A percentile compares a stretch with the other conserved stretches of the same genome.
These are phyloP conservation scores for fruit fly (Drosophila melanogaster) DNA, from an alignment of 1,140 invertebrate species.

Conservation along the genomic window Release_6_plus_ISO1_MT NT_037436.4:12635501-12636000, in stretches of 20 bases:
- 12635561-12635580: too few relatives aligned
- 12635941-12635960: constrained; percentile 83
- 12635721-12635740: constrained; percentile 2
- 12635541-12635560: too few relatives aligned
- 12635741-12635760: too few relatives aligned
- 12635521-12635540: neutral
- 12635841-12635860: constrained; percentile 51
- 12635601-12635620: too few relatives aligned
- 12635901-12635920: constrained; percentile 81
- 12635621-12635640: too few relatives aligned
- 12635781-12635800: constrained; percentile 45
- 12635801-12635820: constrained; percentile 62
- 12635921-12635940: constrained; percentile 72
- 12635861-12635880: constrained; percentile 54
- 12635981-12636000: constrained; percentile 74
- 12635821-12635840: constrained; percentile 33
- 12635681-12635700: neutral
- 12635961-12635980: constrained; percentile 83
- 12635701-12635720: constrained; percentile 21
- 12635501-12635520: neutral
- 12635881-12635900: constrained; percentile 61
- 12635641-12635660: too few relatives aligned
- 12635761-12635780: neutral
- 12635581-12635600: too few relatives aligned
- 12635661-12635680: neutral